Conservation (phyloP, 1,140 invertebrate species). For the Ectropis grisescens region DNA sequence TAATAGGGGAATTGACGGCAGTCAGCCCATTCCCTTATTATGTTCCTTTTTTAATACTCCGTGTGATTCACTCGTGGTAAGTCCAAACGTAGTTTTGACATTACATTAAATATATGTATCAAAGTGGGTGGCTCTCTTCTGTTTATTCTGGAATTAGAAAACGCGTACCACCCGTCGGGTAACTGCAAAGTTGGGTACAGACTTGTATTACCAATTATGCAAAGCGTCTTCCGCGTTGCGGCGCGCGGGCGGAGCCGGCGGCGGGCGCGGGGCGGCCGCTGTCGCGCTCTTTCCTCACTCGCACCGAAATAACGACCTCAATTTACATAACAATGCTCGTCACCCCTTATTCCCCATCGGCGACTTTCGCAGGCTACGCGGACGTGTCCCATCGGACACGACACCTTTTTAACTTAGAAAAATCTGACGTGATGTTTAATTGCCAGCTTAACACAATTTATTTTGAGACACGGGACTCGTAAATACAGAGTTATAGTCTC, state of each 20-base stretch:
- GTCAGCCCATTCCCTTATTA: too few relatives aligned
- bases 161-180: neutral
- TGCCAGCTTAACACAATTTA: too few relatives aligned
- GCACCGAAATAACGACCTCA: conserved; percentile 68
- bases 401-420: conserved; percentile 42
- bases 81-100: too few relatives aligned
- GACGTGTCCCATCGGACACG: conserved; percentile 48
- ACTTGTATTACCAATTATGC: conserved; percentile 65
- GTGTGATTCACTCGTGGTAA: too few relatives aligned
- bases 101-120: too few relatives aligned
- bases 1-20: too few relatives aligned
- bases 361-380: conserved; percentile 57
- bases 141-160: too few relatives aligned
- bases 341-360: conserved; percentile 62
- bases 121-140: too few relatives aligned
- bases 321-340: conserved; percentile 70
- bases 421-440: too few relatives aligned
- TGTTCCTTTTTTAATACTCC: too few relatives aligned
- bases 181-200: conserved; percentile 15
- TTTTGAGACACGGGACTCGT: too few relatives aligned
- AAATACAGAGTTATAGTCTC: too few relatives aligned
- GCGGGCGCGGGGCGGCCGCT: conserved; percentile 43
- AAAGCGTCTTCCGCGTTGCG: conserved; percentile 56
- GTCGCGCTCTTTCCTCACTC: conserved; percentile 66
- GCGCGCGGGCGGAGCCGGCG: conserved; percentile 36